Evolutionary conservation across 92 coral and sea anemone species (phyloP), one percentile per base, ranked within the genome.

Genomic region (Micromussa lordhowensis): DNA sequence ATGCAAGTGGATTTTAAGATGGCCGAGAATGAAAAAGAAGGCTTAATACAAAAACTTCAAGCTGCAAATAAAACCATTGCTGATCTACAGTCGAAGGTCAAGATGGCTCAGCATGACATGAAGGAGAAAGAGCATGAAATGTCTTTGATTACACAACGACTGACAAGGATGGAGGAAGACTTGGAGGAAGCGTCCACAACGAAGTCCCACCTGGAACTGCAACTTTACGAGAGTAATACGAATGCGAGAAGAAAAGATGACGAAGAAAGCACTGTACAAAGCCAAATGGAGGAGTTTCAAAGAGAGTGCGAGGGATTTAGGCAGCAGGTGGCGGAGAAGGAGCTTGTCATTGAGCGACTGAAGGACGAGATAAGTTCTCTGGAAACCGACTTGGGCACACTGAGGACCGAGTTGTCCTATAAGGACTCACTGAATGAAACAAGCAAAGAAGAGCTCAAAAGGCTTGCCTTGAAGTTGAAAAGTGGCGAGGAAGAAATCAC

Each of bases 231-330:
- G 58, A 78, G 92, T 16, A 90, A 89, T 38, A 85, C 91, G 21
- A 91, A 86, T 55, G 82, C 91, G 21, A 93, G 93, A 24, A 89
- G 89, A 68, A 90, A 80, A 49, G 84, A 85, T 34, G 96, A 93
- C 28, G 94, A 93, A 72, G 92, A 91, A 18, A 92, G 76, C 63
- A 87, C 86, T 34, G 69, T 94, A 38, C 94, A 90, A 82, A 93
- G 86, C 78, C 99, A 97, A 53, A 82, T 97, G 28, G 93, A 91
- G 61, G 98, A 96, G 57, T 91, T 87, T 29, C 98, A 96, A 34
- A 90, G 92, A 90, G 86, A 87, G 13, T 74, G 92, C 64, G 98
- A 96, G 64, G 94, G 91, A 75, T 85, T 94, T 68, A 87, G 95
- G 44, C 87, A 94, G 31, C 96, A 93, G 75, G 81, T 88, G 51